phyloP scores from a whole-genome alignment of 2,113 vertebrate species.

The Chiloscyllium plagiosum region DNA sequence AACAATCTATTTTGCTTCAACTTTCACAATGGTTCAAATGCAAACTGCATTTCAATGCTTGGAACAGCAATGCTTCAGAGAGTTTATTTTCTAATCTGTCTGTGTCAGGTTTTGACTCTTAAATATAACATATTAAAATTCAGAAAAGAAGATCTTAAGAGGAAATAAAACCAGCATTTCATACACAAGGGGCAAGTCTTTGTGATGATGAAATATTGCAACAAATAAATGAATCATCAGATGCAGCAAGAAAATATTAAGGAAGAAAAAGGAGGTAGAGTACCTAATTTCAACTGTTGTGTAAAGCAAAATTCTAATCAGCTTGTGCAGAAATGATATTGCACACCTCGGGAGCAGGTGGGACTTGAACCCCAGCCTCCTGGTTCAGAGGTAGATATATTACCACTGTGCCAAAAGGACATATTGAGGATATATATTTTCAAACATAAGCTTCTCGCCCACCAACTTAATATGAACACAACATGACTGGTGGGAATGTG shows the following conservation, averaged over 20 bases:
- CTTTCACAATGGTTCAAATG: not conserved
- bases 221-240: not conserved
- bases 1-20: not conserved
- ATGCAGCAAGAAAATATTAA: not conserved
- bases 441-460: not conserved
- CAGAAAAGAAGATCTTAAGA: not conserved
- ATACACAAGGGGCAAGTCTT: not conserved
- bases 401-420: too few relatives aligned
- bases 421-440: not conserved
- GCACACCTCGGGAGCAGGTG: too few relatives aligned
- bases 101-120: not conserved
- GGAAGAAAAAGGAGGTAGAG: not conserved
- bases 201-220: not conserved
- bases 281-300: not conserved
- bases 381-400: too few relatives aligned
- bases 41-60: not conserved
- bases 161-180: not conserved
- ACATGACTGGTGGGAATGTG: not conserved
- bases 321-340: too few relatives aligned
- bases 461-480: not conserved
- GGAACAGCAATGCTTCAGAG: not conserved
- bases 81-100: not conserved
- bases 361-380: too few relatives aligned
- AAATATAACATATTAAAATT: not conserved
- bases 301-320: not conserved